Conservation (phyloP, 2,113 vertebrate species). For the Argyrosomus japonicus region DNA sequence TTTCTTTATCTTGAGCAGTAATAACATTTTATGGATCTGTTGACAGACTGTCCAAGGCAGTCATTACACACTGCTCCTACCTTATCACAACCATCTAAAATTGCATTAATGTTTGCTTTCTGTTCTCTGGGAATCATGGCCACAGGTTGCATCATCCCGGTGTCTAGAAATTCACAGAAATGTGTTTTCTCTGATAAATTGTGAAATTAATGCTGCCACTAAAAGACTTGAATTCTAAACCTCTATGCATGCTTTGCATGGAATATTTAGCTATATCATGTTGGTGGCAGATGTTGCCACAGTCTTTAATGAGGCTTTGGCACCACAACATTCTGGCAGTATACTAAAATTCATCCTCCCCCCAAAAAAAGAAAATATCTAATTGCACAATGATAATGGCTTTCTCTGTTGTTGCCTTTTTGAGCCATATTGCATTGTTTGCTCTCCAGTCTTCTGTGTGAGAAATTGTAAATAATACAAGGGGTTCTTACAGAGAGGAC, state of each 20-base stretch:
- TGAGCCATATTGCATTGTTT: slow-evolving; percentile 24
- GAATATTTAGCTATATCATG: slow-evolving; percentile 74
- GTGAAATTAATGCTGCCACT: slow-evolving; percentile 58
- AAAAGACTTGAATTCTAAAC: slow-evolving; percentile 66
- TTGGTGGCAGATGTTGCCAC: slow-evolving; percentile 76
- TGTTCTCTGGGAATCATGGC: slow-evolving; percentile 57
- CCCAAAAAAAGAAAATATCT: slow-evolving; percentile 15
- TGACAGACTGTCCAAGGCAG: slow-evolving; percentile 71
- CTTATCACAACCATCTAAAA: slow-evolving; percentile 69
- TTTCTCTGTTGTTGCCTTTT: slow-evolving; percentile 21
- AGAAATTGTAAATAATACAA: slow-evolving; percentile 8
- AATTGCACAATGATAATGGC: slow-evolving; percentile 24
- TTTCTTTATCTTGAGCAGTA: slow-evolving; percentile 72
- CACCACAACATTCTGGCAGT: slow-evolving; percentile 64
- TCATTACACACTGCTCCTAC: slow-evolving; percentile 64
- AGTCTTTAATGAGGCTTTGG: slow-evolving; percentile 54
- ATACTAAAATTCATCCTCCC: slow-evolving; percentile 9
- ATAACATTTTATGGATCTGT: slow-evolving; percentile 84
- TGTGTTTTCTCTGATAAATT: slow-evolving; percentile 70
- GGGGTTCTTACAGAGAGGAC: neutral
- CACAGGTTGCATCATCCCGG: slow-evolving; percentile 42
- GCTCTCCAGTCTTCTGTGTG: slow-evolving; percentile 14
- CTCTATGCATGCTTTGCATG: slow-evolving; percentile 57
- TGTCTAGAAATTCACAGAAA: slow-evolving; percentile 40
- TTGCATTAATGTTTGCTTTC: slow-evolving; percentile 76